Base-by-base conservation (phyloP, 2,888 invertebrate species). In the Erannis defoliaria region DNA sequence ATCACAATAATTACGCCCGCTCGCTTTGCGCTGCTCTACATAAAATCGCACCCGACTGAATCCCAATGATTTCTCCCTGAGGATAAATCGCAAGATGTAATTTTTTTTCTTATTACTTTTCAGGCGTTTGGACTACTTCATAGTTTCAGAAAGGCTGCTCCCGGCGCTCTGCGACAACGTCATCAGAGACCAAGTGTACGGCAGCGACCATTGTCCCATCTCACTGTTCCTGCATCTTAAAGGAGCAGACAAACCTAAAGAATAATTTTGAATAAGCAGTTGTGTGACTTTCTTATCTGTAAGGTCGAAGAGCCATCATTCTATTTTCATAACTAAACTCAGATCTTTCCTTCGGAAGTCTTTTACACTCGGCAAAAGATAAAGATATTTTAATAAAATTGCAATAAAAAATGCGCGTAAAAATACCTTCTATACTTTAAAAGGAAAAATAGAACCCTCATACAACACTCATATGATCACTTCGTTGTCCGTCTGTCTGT, bases 121-220 rank as follows among this genome's bases (percentile, higher is more conserved):
- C 93, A 97, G 97, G 98, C 95, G 99, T 76, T 90, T 99, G 80
- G 99, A 99, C 89, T 99, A 99, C 87, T 99, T 98, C 84, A 94
- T 99, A 53, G 90, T 98, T 8, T 99, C 99, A 0, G 94, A 98
- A 76, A 94, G 96, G 55, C 93, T 99, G 21, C 82, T 95, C 71
- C 92, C 96, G 1, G 94, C 96, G 33, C 86, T 99, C 38, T 97
- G 98, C 80, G 99, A 99, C 85, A 97, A 94, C 80, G 93, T 96
- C 19, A 98, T 99, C 71, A 94, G 98, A 48, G 94, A 94, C 56
- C 91, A 96, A 68, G 96, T 99, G 4, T 95, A 94, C 81, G 99
- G 99, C 37, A 99, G 98, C 81, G 99, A 99, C 86, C 99, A 99
- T 88, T 99, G 99, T 82, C 99, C 99, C 0, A 94, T 99, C 70